A percentile compares a stretch with the other conserved stretches of the same genome.
Conservation (phyloP, 2,113 vertebrate species). For the Gobio gobio region DNA sequence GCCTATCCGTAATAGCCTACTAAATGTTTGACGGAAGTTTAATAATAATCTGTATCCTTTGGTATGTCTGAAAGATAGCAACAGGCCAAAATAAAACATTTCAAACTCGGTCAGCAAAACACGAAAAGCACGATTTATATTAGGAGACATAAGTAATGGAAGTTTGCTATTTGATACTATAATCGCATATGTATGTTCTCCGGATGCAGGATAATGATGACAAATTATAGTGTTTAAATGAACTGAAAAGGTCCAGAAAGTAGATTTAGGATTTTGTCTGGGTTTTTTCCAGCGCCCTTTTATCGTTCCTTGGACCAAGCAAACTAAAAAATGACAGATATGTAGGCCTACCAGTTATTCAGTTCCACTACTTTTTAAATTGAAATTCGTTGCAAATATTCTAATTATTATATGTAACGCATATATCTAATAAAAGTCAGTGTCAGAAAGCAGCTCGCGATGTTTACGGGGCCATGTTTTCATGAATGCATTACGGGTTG, state of each 20-base stretch:
- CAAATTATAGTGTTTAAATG: slow-evolving; percentile 61
- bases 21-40: neutral
- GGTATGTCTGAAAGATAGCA: neutral
- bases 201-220: slow-evolving; percentile 66
- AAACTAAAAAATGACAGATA: neutral
- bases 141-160: neutral
- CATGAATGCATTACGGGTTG: neutral
- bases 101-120: neutral
- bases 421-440: neutral
- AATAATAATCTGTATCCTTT: neutral
- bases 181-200: slow-evolving; percentile 54
- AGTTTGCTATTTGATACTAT: slow-evolving; percentile 56
- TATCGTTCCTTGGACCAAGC: slow-evolving; percentile 29
- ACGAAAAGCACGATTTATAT: neutral
- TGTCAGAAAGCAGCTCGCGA: neutral
- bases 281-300: slow-evolving; percentile 51
- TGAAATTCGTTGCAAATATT: neutral
- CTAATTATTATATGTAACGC: neutral
- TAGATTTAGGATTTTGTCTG: slow-evolving; percentile 65
- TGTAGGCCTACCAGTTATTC: neutral
- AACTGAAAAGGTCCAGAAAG: slow-evolving; percentile 65
- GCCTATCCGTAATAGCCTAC: neutral
- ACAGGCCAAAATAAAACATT: neutral
- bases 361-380: neutral
- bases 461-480: slow-evolving; percentile 1